Evolutionary conservation across 2,113 vertebrate species (phyloP), one percentile per base, ranked within the genome.

Genomic region (Onychostoma macrolepis): DNA sequence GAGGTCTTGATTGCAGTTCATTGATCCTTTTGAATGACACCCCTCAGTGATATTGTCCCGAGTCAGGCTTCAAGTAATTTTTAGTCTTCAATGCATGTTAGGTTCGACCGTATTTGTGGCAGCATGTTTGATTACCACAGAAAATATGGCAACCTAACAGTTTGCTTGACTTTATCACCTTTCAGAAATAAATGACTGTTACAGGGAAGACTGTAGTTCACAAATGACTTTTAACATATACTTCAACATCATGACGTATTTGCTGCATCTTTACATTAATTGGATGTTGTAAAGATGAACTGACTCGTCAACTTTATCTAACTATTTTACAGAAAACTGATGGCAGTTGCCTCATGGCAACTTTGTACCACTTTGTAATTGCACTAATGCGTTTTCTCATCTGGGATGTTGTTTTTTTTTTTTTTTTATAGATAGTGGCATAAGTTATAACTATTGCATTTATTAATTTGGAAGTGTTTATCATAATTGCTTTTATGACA

Each of bases 1-100:
- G 79, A 71, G 61, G 78, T 75, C 84, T 87, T 83, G 74, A 87
- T 86, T 87, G 74, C 56, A 53, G 84, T 56, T 87, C 80, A 89
- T 83, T 86, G 84, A 83, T 89, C 65, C 74, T 85, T 80, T 33
- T 83, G 78, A 89, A 85, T 80, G 36, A 53, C 86, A 78, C 21
- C 61, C 61, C 48, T 48, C 65, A 30, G 72, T 76, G 78, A 41
- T 67, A 41, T 76, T 72, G 72, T 87, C 41, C 48, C 1, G 17
- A 53, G 48, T 53, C 11, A 17, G 41, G 41, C n/a, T 41, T 80
- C 38, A 24, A 56, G 10, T 6, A n/a, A 61, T 10, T 76, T 45
- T 48, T 26, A 74, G 19, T 41, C 24, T 76, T 72, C 69, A 41
- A 4, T 38, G 36, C 4, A 41, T 2, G 4, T 24, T 74, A 74